Evolutionary conservation across 2,888 invertebrate genomes (phyloP), one percentile per base, ranked within the genome.

Genomic region (Mythimna pallens): DNA sequence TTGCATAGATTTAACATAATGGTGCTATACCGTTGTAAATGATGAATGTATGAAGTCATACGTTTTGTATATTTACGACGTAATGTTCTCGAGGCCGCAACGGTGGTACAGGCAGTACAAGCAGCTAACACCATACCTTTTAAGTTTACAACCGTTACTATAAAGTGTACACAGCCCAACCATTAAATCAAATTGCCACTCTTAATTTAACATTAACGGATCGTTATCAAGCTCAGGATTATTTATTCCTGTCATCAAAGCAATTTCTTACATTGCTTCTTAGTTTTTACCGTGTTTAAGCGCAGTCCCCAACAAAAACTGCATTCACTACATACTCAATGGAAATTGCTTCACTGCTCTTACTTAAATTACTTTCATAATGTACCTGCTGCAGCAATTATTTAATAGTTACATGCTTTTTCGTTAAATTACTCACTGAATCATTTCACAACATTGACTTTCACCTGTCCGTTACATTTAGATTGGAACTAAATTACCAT

Each of bases 401-500:
- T 83, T 82, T 81, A 85, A 82, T 85, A 82, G 82, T 83, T 80
- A 78, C 78, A 78, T 78, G 82, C 81, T 85, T 87, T 84, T 84
- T 80, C 81, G 79, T 80, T 75, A 82, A 84, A 81, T 84, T 83
- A 82, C 87, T 82, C 80, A 86, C 86, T 87, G 87, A 89, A 89
- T 90, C 89, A 89, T 88, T 90, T 91, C 88, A 87, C 88, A 86
- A 85, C 78, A 86, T 81, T 78, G 82, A 91, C 94, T 95, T 95
- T 95, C 94, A 93, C 95, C 92, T 91, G 92, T 90, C 93, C 85
- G 91, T 93, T 93, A 91, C 86, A 88, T 90, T 92, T 87, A 89
- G 90, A 92, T 92, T 91, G 89, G 88, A 89, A 91, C 86, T 90
- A 92, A 93, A 94, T 94, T 93, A 93, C 92, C 88, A 89, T 91